Conservation (phyloP, 2,888 invertebrate genomes). For the Petrophora chlorosata region DNA sequence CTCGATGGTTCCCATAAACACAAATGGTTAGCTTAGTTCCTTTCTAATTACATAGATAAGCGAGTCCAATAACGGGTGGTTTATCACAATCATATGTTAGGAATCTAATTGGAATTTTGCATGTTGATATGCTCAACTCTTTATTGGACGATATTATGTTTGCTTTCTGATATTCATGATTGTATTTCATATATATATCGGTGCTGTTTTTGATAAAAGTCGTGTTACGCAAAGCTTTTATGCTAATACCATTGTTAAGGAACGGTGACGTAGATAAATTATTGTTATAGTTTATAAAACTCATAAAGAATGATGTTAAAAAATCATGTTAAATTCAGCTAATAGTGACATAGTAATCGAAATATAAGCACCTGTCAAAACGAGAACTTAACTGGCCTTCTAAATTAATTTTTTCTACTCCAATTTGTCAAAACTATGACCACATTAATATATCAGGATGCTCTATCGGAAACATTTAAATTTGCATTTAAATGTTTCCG, state of each 20-base stretch:
- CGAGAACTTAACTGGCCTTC: constrained; percentile 28
- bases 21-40: constrained; percentile 80
- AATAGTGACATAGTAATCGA: constrained; percentile 1
- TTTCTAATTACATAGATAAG: constrained; percentile 83
- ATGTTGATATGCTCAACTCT: constrained; percentile 80
- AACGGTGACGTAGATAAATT: constrained; percentile 6
- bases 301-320: not conserved
- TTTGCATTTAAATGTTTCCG: constrained; percentile 78
- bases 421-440: constrained; percentile 73
- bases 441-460: constrained; percentile 71
- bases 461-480: no score
- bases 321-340: not conserved
- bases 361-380: constrained; percentile 46
- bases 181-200: constrained; percentile 68
- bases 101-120: constrained; percentile 83
- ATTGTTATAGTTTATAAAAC: no score
- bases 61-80: constrained; percentile 78
- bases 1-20: constrained; percentile 77
- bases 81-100: constrained; percentile 81
- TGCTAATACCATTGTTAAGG: constrained; percentile 19
- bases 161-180: constrained; percentile 77
- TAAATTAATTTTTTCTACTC: constrained; percentile 57
- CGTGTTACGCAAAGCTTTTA: constrained; percentile 41
- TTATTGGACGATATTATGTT: constrained; percentile 82
- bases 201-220: constrained; percentile 59